A percentile compares a stretch with the other conserved stretches of the same genome.
These are phyloP conservation scores for Carassius auratus DNA, from an alignment of 2,113 vertebrate species.

Conservation along the genomic window DNA sequence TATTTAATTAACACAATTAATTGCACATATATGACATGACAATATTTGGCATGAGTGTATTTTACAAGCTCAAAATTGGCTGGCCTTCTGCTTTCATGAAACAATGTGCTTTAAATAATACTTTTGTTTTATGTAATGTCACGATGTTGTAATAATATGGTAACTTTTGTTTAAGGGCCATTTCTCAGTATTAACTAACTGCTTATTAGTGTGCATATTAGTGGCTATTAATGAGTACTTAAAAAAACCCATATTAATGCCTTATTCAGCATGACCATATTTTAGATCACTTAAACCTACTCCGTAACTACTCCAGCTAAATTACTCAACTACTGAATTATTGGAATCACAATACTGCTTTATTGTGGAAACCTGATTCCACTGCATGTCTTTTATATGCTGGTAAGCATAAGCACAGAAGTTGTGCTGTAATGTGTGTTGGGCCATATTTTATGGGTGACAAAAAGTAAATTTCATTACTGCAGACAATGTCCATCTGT, in stretches of 20 bases:
- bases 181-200: neutral
- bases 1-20: too few relatives aligned
- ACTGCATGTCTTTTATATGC: neutral
- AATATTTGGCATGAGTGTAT: too few relatives aligned
- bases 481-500: slow-evolving; percentile 43
- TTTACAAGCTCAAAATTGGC: neutral
- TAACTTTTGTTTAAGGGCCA: too few relatives aligned
- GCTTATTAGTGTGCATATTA: neutral
- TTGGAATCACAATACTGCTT: neutral
- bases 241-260: neutral
- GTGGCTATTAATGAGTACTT: neutral
- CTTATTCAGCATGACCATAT: neutral
- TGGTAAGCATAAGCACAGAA: neutral
- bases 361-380: neutral
- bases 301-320: neutral
- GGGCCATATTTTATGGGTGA: neutral
- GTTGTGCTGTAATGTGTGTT: neutral
- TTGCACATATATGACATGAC: too few relatives aligned
- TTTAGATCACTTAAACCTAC: neutral
- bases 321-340: too few relatives aligned
- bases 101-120: neutral
- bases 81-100: too few relatives aligned
- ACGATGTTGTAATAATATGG: too few relatives aligned
- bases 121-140: neutral
- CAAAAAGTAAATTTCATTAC: slow-evolving; percentile 34